phyloP scores from a whole-genome alignment of 2,888 invertebrate species.

The Oxytorus armatus region DNA sequence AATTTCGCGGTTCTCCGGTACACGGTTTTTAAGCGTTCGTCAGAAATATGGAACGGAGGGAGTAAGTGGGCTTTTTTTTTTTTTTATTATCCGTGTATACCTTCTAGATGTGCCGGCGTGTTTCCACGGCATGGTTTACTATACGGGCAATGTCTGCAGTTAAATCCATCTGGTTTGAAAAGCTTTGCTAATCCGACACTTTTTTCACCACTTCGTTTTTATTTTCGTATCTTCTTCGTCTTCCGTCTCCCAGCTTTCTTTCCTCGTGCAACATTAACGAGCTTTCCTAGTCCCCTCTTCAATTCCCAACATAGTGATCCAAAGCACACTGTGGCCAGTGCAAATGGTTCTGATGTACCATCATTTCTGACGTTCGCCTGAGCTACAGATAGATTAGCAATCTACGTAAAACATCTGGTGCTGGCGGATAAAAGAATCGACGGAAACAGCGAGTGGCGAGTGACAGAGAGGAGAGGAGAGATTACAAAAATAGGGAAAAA shows the following conservation, averaged over 20 bases:
- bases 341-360: neutral
- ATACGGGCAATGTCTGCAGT: constrained; percentile 2
- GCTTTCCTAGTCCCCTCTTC: neutral
- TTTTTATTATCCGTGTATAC: constrained; percentile 55
- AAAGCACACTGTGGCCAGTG: neutral
- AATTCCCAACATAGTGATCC: neutral
- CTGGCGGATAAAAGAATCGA: constrained; percentile 34
- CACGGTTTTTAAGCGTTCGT: constrained; percentile 60
- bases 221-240: neutral
- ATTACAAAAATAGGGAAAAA: neutral
- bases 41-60: constrained; percentile 60
- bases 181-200: constrained; percentile 25
- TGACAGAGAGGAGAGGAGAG: neutral
- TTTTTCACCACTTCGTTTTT: constrained; percentile 7
- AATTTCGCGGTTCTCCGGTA: constrained; percentile 66
- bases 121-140: constrained; percentile 11
- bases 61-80: constrained; percentile 59
- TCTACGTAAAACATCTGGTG: constrained; percentile 42
- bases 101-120: constrained; percentile 12
- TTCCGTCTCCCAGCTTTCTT: neutral
- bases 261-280: neutral
- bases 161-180: constrained; percentile 39
- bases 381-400: constrained; percentile 37
- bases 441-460: neutral
- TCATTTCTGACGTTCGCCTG: constrained; percentile 29